Evolutionary conservation across 2,888 invertebrate genomes (phyloP).

Genomic region (Pandemis heparana): DNA sequence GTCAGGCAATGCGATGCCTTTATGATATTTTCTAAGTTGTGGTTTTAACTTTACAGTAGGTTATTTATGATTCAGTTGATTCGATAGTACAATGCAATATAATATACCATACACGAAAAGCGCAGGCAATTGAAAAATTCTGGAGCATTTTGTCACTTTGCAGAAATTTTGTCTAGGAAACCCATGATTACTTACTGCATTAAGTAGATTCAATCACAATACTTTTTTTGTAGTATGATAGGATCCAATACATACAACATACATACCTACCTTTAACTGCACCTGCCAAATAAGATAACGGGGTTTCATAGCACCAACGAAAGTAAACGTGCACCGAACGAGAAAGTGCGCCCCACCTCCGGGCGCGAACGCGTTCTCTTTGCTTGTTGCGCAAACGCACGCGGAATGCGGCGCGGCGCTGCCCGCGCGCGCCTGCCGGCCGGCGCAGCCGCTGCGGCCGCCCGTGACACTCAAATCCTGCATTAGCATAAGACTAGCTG

Average conservation of each 20-base stretch:
- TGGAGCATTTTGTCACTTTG: background rate
- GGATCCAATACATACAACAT: conserved; percentile 6
- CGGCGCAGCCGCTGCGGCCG: conserved; percentile 47
- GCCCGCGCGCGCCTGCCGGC: conserved; percentile 17
- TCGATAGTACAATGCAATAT: no score
- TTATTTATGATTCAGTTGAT: no score
- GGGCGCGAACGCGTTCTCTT: conserved; percentile 68
- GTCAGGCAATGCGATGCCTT: no score
- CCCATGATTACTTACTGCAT: background rate
- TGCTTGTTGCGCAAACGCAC: conserved; percentile 78
- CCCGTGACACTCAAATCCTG: conserved; percentile 58
- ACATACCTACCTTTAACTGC: conserved; percentile 53
- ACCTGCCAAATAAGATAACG: conserved; percentile 84
- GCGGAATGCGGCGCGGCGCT: conserved; percentile 54
- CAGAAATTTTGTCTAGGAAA: background rate
- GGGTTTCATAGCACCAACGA: conserved; percentile 74
- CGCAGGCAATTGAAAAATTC: no score
- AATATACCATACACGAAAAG: background rate
- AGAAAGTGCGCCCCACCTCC: conserved; percentile 75
- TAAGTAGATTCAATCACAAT: background rate
- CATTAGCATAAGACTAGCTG: conserved; percentile 61
- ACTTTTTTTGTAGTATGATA: background rate
- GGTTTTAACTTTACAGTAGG: no score
- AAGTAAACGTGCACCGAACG: conserved; percentile 80
- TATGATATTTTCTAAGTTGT: no score